Percentiles rank a stretch among this genome's conserved stretches.
Evolutionary conservation across 2,113 vertebrate genomes (phyloP).

Genomic region (Eurypyga helias): DNA sequence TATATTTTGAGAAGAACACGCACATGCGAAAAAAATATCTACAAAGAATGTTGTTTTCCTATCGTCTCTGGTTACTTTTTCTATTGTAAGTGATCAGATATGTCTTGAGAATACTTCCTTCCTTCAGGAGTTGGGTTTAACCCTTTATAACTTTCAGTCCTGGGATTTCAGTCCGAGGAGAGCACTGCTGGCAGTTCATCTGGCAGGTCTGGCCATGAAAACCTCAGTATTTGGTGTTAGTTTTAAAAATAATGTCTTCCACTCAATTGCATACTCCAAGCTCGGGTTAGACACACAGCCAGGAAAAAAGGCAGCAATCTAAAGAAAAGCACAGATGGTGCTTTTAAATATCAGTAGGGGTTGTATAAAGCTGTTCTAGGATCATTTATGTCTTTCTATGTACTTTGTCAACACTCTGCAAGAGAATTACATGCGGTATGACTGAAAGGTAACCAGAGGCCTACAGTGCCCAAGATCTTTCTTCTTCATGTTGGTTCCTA

Average conservation of each 20-base stretch:
- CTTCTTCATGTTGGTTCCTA: rapidly evolving
- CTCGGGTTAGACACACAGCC: neutral
- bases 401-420: neutral
- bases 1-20: rapidly evolving
- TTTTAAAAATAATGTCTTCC: neutral
- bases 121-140: neutral
- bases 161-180: neutral
- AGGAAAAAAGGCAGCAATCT: neutral
- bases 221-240: rapidly evolving
- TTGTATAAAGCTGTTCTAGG: neutral
- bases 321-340: neutral
- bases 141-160: neutral
- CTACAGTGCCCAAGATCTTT: rapidly evolving
- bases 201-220: neutral
- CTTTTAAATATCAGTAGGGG: neutral
- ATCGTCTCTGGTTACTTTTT: neutral
- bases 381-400: neutral
- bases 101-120: neutral
- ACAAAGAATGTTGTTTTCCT: neutral
- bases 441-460: neutral
- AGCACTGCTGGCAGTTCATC: neutral
- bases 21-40: neutral
- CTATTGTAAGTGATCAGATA: neutral
- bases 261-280: neutral
- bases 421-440: neutral